Evolutionary conservation across 2,797 vertebrate genomes (phyloP).

Genomic region (Sebastes paucispinis): DNA sequence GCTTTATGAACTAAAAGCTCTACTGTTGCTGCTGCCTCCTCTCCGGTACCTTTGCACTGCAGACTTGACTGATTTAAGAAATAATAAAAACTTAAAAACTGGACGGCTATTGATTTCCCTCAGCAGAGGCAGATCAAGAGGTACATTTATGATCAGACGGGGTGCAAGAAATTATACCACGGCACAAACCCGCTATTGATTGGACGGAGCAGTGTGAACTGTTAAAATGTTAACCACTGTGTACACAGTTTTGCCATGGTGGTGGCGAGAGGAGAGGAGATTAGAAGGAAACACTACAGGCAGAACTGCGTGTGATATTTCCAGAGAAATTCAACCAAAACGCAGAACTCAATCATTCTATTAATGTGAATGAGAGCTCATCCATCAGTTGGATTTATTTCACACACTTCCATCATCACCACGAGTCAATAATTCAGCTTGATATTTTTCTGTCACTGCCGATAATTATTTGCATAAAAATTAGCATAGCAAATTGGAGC

Average conservation of each 20-base stretch:
- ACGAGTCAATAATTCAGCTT: background rate
- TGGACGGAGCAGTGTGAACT: conserved; percentile 49
- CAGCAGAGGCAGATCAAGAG: conserved; percentile 72
- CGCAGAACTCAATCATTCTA: conserved; percentile 14
- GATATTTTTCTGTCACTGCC: conserved; percentile 19
- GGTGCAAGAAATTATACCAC: conserved; percentile 70
- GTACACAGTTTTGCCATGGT: conserved; percentile 17
- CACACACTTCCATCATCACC: background rate
- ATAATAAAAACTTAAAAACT: conserved; percentile 76
- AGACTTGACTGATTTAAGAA: conserved; percentile 74
- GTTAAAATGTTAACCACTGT: conserved; percentile 54
- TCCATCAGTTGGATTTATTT: conserved; percentile 15
- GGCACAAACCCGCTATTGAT: conserved; percentile 68
- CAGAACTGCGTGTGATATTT: background rate
- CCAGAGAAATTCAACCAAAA: conserved; percentile 3
- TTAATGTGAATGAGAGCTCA: conserved; percentile 15
- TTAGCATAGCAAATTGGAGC: background rate
- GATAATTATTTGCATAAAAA: conserved; percentile 27
- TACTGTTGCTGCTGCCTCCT: conserved; percentile 54
- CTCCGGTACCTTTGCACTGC: conserved; percentile 50
- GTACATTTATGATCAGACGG: conserved; percentile 74
- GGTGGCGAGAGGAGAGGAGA: background rate
- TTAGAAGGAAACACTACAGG: background rate
- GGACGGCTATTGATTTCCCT: conserved; percentile 71
- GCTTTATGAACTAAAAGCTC: conserved; percentile 75